Conservation (phyloP, 2,888 invertebrate genomes). For the Xanthorhoe spadicearia region DNA sequence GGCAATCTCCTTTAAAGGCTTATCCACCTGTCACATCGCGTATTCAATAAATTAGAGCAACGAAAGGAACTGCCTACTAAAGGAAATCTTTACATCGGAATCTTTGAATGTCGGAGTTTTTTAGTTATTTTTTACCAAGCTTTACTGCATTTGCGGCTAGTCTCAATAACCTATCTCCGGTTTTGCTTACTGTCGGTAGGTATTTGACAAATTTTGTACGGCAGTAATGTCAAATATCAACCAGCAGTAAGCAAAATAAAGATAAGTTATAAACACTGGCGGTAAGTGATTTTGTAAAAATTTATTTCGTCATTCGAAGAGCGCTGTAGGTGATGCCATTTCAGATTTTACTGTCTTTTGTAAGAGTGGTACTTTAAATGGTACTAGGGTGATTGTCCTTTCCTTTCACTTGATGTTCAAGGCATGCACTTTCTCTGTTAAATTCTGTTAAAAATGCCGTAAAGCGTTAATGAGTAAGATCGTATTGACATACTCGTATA, state of each 20-base stretch:
- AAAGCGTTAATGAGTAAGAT: slow-evolving; percentile 5
- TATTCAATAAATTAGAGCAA: slow-evolving; percentile 32
- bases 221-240: too few relatives aligned
- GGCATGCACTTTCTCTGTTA: slow-evolving; percentile 28
- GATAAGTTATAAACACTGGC: too few relatives aligned
- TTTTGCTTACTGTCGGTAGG: too few relatives aligned
- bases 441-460: slow-evolving; percentile 15
- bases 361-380: slow-evolving; percentile 19
- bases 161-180: too few relatives aligned
- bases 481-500: background rate
- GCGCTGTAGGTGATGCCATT: slow-evolving; percentile 10
- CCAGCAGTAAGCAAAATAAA: too few relatives aligned
- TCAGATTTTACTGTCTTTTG: slow-evolving; percentile 22
- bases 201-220: too few relatives aligned
- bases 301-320: slow-evolving; percentile 22
- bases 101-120: slow-evolving; percentile 27
- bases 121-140: background rate
- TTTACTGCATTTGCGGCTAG: too few relatives aligned
- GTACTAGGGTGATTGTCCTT: slow-evolving; percentile 20
- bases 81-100: slow-evolving; percentile 31
- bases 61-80: slow-evolving; percentile 26
- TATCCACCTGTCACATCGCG: slow-evolving; percentile 23
- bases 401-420: slow-evolving; percentile 31
- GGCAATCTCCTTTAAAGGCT: slow-evolving; percentile 11
- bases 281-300: slow-evolving; percentile 1